Evolutionary conservation across 23 tunicate species (phyloP).

Genomic region (Halocynthia roretzi): DNA sequence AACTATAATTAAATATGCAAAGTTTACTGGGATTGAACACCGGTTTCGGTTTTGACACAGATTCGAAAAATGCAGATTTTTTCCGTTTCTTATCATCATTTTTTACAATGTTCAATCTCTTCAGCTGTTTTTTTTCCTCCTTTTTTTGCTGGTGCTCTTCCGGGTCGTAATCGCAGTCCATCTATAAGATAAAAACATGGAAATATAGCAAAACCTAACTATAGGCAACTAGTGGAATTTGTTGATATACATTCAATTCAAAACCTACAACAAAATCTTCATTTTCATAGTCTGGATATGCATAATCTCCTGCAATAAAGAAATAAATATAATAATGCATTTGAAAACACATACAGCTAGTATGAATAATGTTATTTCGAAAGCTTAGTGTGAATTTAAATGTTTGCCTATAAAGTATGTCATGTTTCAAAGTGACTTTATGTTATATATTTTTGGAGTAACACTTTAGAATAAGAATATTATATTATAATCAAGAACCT

Average conservation of each 20-base stretch:
- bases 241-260: not conserved
- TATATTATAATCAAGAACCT: not conserved
- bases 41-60: conserved; percentile 49
- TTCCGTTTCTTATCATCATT: conserved; percentile 15
- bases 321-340: not conserved
- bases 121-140: conserved; percentile 11
- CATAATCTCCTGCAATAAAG: not conserved
- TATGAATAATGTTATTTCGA: too few species aligned
- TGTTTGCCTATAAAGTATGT: too few species aligned
- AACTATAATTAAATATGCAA: not conserved
- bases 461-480: too few species aligned
- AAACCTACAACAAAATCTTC: conserved; percentile 54
- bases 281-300: conserved; percentile 63
- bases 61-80: conserved; percentile 55
- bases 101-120: not conserved
- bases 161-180: conserved; percentile 84
- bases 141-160: conserved; percentile 16
- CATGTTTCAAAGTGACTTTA: not conserved
- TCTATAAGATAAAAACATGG: conserved; percentile 17
- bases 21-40: conserved; percentile 38
- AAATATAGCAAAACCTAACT: too few species aligned
- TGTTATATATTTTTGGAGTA: too few species aligned
- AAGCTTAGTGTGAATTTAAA: too few species aligned
- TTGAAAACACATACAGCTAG: not conserved
- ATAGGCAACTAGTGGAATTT: not conserved